phyloP scores from a whole-genome alignment of 2,888 invertebrate species.

The Cybosia mesomella region DNA sequence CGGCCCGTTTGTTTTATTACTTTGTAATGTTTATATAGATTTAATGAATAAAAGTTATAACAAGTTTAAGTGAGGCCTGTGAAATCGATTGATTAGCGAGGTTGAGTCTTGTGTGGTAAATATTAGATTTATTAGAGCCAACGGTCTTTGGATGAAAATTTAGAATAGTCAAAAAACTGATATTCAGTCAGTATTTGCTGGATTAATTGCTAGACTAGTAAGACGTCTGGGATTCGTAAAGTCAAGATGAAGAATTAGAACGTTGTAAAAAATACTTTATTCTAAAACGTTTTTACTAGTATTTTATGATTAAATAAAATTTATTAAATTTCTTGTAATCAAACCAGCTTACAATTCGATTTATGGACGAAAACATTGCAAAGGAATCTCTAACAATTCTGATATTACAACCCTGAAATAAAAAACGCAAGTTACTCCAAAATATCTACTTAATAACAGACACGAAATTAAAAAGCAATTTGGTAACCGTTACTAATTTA shows the following conservation, averaged over 20 bases:
- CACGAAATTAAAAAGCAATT: slow-evolving; percentile 85
- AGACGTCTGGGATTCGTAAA: background rate
- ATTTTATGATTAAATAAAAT: background rate
- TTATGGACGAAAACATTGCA: slow-evolving; percentile 8
- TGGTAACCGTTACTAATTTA: slow-evolving; percentile 85
- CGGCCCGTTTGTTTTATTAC: slow-evolving; percentile 59
- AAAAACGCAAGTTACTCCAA: slow-evolving; percentile 58
- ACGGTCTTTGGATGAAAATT: background rate
- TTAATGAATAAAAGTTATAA: slow-evolving; percentile 45
- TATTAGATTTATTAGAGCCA: background rate
- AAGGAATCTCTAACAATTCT: slow-evolving; percentile 30
- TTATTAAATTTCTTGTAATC: background rate
- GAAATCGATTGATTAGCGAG: background rate
- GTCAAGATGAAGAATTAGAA: background rate
- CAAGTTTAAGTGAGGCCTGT: slow-evolving; percentile 3
- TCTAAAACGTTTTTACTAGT: background rate
- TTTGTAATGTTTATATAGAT: slow-evolving; percentile 47
- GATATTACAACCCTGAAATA: slow-evolving; percentile 37
- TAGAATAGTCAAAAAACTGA: background rate
- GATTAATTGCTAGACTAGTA: background rate
- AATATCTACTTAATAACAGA: slow-evolving; percentile 77
- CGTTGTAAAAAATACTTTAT: background rate
- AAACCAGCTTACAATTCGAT: background rate
- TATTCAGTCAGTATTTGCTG: background rate
- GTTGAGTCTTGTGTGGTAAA: background rate